Percentiles rank a stretch among this genome's conserved stretches.
Conservation (phyloP, 1,140 invertebrate species). For the Neuroterus valhalla region DNA sequence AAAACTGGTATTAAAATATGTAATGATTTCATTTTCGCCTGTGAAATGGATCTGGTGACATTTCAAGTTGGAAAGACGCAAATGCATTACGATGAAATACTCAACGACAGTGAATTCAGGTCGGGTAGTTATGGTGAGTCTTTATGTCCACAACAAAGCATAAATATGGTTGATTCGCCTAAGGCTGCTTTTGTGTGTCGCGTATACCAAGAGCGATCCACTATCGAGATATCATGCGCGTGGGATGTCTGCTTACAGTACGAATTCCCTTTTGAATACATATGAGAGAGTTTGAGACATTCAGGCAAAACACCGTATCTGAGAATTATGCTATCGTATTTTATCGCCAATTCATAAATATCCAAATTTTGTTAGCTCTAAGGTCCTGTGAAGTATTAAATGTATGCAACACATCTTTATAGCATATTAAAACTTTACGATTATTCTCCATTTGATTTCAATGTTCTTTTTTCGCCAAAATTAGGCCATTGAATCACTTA, state of each 20-base stretch:
- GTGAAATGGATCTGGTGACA: conserved; percentile 56
- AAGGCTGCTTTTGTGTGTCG: conserved; percentile 60
- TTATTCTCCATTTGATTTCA: too few relatives aligned
- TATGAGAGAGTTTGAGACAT: conserved; percentile 3
- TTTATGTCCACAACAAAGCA: conserved; percentile 68
- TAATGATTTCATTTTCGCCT: conserved; percentile 51
- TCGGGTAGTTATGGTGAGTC: conserved; percentile 58
- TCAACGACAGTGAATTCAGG: conserved; percentile 62
- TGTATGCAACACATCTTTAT: not conserved
- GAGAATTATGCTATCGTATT: conserved; percentile 35
- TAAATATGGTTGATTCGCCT: conserved; percentile 67
- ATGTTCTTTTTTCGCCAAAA: too few relatives aligned
- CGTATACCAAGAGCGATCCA: conserved; percentile 63
- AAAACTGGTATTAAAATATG: too few relatives aligned
- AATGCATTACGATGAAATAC: conserved; percentile 66
- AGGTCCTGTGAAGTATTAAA: not conserved
- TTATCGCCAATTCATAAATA: not conserved
- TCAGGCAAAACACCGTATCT: conserved; percentile 30
- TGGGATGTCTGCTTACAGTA: conserved; percentile 47
- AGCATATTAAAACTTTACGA: not conserved
- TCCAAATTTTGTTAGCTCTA: not conserved
- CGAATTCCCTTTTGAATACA: conserved; percentile 19
- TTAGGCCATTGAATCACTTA: too few relatives aligned
- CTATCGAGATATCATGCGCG: conserved; percentile 61
- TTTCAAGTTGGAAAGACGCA: conserved; percentile 59